A percentile compares a stretch with the other conserved stretches of the same genome.
Evolutionary conservation across 2,113 vertebrate species (phyloP).

Genomic region (Chionomys nivalis): DNA sequence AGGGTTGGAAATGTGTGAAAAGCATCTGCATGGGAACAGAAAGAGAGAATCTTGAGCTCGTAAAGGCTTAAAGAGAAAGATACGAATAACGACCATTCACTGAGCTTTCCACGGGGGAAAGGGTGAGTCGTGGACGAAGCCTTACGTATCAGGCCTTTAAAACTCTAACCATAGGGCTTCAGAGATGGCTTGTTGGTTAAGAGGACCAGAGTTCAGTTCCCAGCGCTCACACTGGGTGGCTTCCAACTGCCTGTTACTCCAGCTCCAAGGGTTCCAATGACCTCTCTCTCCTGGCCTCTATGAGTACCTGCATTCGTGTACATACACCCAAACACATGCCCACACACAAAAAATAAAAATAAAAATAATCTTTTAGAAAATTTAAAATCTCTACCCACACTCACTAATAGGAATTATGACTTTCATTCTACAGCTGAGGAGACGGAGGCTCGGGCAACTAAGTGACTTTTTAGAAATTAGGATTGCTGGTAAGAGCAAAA

Average conservation of each 20-base stretch:
- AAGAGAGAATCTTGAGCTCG: constrained; percentile 45
- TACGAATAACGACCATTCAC: background rate
- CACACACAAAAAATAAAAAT: background rate
- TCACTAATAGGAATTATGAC: background rate
- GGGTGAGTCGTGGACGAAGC: background rate
- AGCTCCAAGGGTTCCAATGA: background rate
- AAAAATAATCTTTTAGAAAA: background rate
- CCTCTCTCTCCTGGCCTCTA: background rate
- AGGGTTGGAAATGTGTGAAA: constrained; percentile 89
- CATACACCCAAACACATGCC: background rate
- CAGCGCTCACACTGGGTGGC: background rate
- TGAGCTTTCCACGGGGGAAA: background rate
- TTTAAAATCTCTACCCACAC: background rate
- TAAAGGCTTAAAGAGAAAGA: constrained; percentile 47
- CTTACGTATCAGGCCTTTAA: background rate
- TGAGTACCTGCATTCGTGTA: background rate
- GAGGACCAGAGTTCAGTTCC: background rate
- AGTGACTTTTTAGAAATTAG: constrained; percentile 5
- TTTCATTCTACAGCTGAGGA: background rate
- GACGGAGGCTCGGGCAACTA: background rate
- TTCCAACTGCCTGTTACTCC: background rate
- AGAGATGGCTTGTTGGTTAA: background rate
- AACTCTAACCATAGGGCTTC: background rate
- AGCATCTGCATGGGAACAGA: constrained; percentile 80
- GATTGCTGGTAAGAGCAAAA: background rate